Percentiles rank a stretch among this genome's conserved stretches.
phyloP scores from a whole-genome alignment of 35 echinoderm and acorn worm genomes.

The Ptychodera flava region DNA sequence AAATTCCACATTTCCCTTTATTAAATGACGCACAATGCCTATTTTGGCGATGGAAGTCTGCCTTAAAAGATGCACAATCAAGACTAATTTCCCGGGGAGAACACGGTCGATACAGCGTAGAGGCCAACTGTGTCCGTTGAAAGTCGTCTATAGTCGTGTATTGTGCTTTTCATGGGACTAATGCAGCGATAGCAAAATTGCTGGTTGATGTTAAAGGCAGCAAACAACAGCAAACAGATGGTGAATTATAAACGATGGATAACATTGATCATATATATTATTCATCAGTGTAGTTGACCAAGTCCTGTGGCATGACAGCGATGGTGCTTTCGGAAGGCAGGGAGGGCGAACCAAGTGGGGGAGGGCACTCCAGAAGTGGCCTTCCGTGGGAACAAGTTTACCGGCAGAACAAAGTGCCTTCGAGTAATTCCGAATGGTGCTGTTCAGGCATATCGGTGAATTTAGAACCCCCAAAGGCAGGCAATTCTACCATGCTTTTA shows the following conservation, averaged over 20 bases:
- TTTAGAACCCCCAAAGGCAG: background rate
- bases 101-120: background rate
- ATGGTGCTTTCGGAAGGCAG: background rate
- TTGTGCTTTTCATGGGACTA: background rate
- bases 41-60: background rate
- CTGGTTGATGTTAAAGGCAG: background rate
- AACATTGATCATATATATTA: background rate
- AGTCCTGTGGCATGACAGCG: background rate
- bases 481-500: background rate
- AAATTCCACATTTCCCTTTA: constrained; percentile 1
- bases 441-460: background rate
- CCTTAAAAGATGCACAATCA: background rate
- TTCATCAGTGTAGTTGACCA: background rate
- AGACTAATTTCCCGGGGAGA: background rate
- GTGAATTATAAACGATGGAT: background rate
- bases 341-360: background rate
- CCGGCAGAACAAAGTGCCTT: background rate
- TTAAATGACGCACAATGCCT: background rate
- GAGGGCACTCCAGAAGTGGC: background rate
- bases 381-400: background rate
- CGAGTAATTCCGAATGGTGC: background rate
- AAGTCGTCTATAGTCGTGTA: background rate
- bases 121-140: background rate
- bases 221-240: background rate
- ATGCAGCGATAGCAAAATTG: background rate